phyloP scores from a whole-genome alignment of 2,113 vertebrate species.

The Ondatra zibethicus region DNA sequence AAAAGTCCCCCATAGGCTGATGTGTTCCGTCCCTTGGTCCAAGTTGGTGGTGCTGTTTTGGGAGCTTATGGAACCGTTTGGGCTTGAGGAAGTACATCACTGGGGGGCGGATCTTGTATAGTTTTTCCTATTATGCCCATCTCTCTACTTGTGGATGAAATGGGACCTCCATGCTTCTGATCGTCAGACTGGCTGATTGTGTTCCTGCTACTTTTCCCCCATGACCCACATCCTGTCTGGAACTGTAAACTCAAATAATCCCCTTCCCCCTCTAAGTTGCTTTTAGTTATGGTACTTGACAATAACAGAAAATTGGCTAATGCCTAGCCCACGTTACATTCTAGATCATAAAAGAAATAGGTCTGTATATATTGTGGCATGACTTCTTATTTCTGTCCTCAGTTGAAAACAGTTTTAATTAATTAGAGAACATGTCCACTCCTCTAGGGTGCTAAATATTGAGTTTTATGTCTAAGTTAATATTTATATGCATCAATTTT shows the following conservation, averaged over 20 bases:
- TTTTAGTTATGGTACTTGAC: background rate
- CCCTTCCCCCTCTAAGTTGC: background rate
- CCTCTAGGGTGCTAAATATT: background rate
- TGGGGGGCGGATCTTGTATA: background rate
- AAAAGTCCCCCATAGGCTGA: background rate
- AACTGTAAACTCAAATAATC: background rate
- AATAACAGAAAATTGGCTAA: background rate
- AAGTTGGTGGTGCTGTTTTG: background rate
- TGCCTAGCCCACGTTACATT: background rate
- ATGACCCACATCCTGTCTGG: background rate
- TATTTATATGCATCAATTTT: background rate
- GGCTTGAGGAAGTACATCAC: rapidly evolving
- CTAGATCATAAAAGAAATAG: background rate
- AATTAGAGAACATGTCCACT: background rate
- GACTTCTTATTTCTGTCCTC: background rate
- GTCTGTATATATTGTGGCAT: background rate
- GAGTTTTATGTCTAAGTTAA: background rate
- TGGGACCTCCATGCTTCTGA: too few species aligned
- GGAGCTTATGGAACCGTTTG: background rate
- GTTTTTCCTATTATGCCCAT: background rate
- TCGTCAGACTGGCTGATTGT: too few species aligned
- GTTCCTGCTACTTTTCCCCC: background rate
- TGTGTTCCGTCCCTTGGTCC: background rate
- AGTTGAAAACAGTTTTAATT: background rate
- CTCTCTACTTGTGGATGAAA: background rate